Evolutionary conservation across 1,140 invertebrate genomes (phyloP).

Genomic region (Drosophila albomicans): DNA sequence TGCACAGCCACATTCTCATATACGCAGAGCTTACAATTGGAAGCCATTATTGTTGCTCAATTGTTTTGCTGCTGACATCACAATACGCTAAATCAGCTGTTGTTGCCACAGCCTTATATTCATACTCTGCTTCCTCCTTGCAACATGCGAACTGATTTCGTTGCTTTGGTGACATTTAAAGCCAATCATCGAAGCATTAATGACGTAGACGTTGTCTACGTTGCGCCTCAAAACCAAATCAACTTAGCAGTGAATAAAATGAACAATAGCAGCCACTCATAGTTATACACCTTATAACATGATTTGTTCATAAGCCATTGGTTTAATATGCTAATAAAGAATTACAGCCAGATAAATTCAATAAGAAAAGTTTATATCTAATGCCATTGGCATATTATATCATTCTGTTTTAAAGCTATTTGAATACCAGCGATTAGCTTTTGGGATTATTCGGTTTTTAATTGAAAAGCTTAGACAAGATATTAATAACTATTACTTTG

Average conservation of each 20-base stretch:
- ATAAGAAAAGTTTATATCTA: background rate
- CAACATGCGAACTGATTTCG: slow-evolving; percentile 1
- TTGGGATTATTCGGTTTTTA: background rate
- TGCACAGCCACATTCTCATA: background rate
- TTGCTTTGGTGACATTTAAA: slow-evolving; percentile 64
- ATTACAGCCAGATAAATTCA: background rate
- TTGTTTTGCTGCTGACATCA: slow-evolving; percentile 42
- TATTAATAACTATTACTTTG: background rate
- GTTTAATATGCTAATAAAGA: background rate
- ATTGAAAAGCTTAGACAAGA: background rate
- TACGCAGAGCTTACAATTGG: slow-evolving; percentile 33
- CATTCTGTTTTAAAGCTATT: background rate
- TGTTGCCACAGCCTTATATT: slow-evolving; percentile 10
- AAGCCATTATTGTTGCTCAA: slow-evolving; percentile 36
- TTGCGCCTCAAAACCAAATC: slow-evolving; percentile 13
- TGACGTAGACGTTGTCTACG: slow-evolving; percentile 25
- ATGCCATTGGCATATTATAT: background rate
- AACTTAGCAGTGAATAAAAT: background rate
- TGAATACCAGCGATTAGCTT: background rate
- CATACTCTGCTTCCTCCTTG: background rate
- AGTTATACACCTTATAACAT: background rate
- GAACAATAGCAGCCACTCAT: background rate
- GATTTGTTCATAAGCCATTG: background rate
- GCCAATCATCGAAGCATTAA: slow-evolving; percentile 57
- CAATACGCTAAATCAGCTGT: slow-evolving; percentile 21